phyloP scores from a whole-genome alignment of 2,113 vertebrate genomes.

The Psettodes erumei region DNA sequence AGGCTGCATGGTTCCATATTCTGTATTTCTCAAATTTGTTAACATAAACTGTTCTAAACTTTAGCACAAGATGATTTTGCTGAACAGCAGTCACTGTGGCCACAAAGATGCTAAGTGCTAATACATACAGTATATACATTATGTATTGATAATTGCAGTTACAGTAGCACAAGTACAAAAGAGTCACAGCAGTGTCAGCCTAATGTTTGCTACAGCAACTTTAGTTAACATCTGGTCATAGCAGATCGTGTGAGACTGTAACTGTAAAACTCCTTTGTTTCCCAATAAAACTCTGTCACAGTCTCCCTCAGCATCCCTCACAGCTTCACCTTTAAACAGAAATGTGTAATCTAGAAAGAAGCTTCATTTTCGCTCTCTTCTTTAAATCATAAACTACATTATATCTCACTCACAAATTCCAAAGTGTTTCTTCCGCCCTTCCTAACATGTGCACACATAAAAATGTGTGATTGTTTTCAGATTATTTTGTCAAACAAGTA shows the following conservation, averaged over 20 bases:
- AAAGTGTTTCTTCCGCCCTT: constrained; percentile 1
- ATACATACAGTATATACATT: not conserved
- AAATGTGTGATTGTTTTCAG: constrained; percentile 60
- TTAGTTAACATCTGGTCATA: not conserved
- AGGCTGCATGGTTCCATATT: not conserved
- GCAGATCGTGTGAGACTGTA: not conserved
- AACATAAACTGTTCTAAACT: not conserved
- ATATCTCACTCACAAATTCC: not conserved
- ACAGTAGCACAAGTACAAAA: not conserved
- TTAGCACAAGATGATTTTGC: not conserved
- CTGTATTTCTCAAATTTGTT: not conserved
- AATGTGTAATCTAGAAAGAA: not conserved
- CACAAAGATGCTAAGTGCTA: not conserved
- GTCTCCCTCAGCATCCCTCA: too few species aligned
- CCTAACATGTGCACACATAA: constrained; percentile 16
- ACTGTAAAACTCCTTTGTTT: not conserved
- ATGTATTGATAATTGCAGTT: not conserved
- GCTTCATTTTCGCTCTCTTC: not conserved
- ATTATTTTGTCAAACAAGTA: constrained; percentile 69
- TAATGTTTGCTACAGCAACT: not conserved
- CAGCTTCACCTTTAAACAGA: not conserved
- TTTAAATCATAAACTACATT: not conserved
- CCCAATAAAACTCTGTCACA: too few species aligned
- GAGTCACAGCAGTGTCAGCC: not conserved
- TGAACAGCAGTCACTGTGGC: not conserved